These are phyloP conservation scores for Dasyprocta punctata DNA, from an alignment of 2,113 vertebrate species.

Conservation along the genomic window DNA sequence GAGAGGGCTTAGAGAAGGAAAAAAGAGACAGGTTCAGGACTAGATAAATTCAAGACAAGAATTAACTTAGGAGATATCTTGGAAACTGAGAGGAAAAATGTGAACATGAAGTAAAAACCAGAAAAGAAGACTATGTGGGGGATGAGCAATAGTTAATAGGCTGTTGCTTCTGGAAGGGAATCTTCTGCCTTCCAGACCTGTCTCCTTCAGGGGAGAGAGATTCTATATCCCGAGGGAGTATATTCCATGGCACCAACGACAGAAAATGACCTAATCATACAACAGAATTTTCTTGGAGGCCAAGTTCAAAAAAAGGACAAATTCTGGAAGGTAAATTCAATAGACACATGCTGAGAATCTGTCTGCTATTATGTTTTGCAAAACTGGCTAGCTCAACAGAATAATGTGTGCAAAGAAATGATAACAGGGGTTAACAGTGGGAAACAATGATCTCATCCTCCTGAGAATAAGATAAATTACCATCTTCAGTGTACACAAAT, in stretches of 20 bases:
- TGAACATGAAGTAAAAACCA: not conserved
- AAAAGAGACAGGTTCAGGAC: not conserved
- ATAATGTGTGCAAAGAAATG: not conserved
- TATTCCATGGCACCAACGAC: not conserved
- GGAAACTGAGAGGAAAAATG: constrained; percentile 17
- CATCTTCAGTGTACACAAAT: not conserved
- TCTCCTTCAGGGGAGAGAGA: not conserved
- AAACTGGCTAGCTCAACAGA: not conserved
- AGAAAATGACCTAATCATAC: constrained; percentile 25
- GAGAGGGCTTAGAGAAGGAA: not conserved
- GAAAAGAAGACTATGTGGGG: not conserved
- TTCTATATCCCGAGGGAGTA: not conserved
- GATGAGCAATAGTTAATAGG: not conserved
- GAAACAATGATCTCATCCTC: constrained; percentile 50
- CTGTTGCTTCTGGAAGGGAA: not conserved
- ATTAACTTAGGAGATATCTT: not conserved
- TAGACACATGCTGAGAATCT: not conserved
- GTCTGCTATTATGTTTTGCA: not conserved
- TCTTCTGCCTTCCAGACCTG: not conserved
- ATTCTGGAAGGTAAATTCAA: constrained; percentile 21
- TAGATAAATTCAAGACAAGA: not conserved
- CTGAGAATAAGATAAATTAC: not conserved
- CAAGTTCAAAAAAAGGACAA: constrained; percentile 62
- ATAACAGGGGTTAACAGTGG: not conserved
- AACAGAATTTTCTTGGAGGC: not conserved